Evolutionary conservation across 2,888 invertebrate species (phyloP).

Genomic region (Aelia acuminata): DNA sequence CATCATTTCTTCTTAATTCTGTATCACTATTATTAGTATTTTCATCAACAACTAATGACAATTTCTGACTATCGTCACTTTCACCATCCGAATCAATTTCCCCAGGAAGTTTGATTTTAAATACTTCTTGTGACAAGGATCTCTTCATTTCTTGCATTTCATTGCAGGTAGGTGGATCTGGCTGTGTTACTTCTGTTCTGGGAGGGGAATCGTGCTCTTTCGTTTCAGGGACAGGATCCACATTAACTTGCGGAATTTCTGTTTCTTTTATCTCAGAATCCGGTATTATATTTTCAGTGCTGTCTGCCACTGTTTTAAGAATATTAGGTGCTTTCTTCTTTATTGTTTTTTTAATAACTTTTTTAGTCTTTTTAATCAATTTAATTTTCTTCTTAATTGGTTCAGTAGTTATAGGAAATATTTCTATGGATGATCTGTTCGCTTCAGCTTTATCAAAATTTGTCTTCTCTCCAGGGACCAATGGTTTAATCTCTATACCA

Average conservation of each 20-base stretch:
- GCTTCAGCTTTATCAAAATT: slow-evolving; percentile 39
- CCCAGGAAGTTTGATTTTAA: slow-evolving; percentile 72
- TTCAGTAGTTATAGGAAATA: slow-evolving; percentile 52
- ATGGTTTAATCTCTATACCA: slow-evolving; percentile 57
- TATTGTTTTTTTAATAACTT: slow-evolving; percentile 61
- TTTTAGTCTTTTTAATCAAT: slow-evolving; percentile 71
- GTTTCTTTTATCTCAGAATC: not conserved
- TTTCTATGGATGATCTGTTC: slow-evolving; percentile 51
- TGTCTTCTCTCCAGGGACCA: slow-evolving; percentile 45
- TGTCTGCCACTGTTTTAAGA: slow-evolving; percentile 67
- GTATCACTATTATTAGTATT: slow-evolving; percentile 68
- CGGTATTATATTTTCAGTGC: slow-evolving; percentile 42
- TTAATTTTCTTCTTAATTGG: slow-evolving; percentile 2
- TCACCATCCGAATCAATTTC: slow-evolving; percentile 70
- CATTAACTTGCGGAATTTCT: not conserved
- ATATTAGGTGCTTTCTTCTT: slow-evolving; percentile 48
- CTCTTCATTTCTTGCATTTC: slow-evolving; percentile 49
- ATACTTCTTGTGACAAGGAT: slow-evolving; percentile 72
- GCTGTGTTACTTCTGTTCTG: not conserved
- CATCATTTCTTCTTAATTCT: slow-evolving; percentile 67
- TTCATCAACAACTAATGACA: slow-evolving; percentile 74
- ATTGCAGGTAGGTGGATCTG: slow-evolving; percentile 35
- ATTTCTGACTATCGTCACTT: slow-evolving; percentile 76
- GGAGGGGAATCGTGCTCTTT: not conserved
- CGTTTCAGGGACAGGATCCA: not conserved